Evolutionary conservation across 2,888 invertebrate species (phyloP), one percentile per base, ranked within the genome.

Genomic region (Scaeva pyrastri): DNA sequence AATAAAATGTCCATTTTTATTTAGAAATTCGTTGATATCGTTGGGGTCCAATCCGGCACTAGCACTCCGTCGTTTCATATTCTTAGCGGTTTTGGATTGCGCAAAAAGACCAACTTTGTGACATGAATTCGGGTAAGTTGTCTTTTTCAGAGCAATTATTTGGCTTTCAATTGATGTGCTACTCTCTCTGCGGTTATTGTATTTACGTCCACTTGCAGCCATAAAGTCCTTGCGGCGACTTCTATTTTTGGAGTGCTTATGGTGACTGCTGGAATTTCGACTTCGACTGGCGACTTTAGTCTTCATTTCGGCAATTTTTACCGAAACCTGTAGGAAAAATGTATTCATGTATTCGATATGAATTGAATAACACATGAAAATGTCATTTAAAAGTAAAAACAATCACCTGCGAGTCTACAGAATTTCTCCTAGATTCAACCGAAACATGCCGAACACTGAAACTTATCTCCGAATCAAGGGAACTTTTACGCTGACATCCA

Each of bases 351-450:
- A 4, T 45, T 31, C 8, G 5, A 5, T 31, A 2, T 31, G 5
- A 31, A 31, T 31, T 31, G 5, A n/a, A n/a, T n/a, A n/a, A n/a
- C n/a, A n/a, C n/a, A n/a, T 41, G 43, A n/a, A n/a, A 43, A n/a
- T 31, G 7, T 31, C 3, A 31, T 31, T 31, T 31, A 7, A 7
- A 7, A 31, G 31, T 31, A 41, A 8, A 58, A 50, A 6, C 14
- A 14, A 1, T 12, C 2, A 96, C 94, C 90, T 97, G 97, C 70
- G 97, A 97, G 90, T 98, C 98, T 19, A 97, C 94, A 0, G 97
- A 97, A 92, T 97, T 97, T 50, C 97, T 94, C 10, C 97, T 94
- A 0, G 97, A 97, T 91, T 97, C 97, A 1, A 97, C 96, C 0
- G 97, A 97, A 0, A 97, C 96, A 90, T 97, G 96, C 7, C 96